Evolutionary conservation across 2,113 vertebrate genomes (phyloP).

Genomic region (Zapornia atra): DNA sequence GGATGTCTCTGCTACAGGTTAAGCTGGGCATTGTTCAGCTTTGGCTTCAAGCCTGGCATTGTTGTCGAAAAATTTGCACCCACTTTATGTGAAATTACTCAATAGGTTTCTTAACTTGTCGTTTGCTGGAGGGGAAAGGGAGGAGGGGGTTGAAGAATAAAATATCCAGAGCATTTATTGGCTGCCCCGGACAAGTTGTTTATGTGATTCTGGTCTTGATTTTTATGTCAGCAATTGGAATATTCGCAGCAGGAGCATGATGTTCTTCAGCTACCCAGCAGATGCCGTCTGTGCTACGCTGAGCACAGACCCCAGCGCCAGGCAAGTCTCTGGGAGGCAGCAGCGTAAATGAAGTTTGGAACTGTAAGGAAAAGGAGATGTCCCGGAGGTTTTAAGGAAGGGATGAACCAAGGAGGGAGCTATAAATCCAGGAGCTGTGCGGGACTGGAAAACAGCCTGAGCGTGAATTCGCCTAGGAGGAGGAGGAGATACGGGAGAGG

Average conservation of each 20-base stretch:
- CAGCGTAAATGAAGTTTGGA: not conserved
- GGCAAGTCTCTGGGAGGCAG: not conserved
- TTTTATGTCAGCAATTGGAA: not conserved
- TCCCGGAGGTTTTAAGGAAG: not conserved
- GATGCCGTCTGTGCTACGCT: constrained; percentile 12
- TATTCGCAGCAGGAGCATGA: not conserved
- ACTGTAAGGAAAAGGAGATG: not conserved
- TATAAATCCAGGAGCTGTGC: not conserved
- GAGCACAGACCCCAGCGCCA: not conserved
- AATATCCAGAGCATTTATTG: not conserved
- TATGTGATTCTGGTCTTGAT: not conserved
- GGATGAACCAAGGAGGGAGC: not conserved
- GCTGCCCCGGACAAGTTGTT: not conserved
- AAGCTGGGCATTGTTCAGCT: constrained; percentile 10
- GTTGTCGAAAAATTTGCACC: not conserved
- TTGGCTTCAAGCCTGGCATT: constrained; percentile 39
- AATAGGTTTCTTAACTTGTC: not conserved
- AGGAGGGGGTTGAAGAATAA: not conserved
- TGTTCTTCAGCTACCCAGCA: constrained; percentile 32
- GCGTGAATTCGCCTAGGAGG: not conserved
- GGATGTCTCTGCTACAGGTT: not conserved
- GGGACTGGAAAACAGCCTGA: not conserved
- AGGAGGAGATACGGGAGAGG: not conserved
- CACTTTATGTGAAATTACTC: not conserved
- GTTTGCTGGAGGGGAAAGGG: not conserved